Evolutionary conservation across 2,888 invertebrate species (phyloP).

Genomic region (Drosophila rubida): DNA sequence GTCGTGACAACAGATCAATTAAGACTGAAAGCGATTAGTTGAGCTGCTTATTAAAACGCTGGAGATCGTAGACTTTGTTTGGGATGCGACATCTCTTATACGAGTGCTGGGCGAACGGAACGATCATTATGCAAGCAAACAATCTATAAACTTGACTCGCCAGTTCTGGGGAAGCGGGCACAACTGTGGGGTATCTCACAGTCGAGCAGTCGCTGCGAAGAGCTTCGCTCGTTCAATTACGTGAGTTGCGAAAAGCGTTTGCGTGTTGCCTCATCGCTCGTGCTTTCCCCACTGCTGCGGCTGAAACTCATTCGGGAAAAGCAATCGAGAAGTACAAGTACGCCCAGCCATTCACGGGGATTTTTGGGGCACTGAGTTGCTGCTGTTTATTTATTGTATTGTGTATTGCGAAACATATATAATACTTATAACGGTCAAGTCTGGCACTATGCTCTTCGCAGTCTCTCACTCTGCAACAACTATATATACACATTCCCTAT

Average conservation of each 20-base stretch:
- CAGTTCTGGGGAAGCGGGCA: too few species aligned
- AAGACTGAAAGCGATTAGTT: conserved; percentile 42
- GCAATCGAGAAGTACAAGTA: neutral
- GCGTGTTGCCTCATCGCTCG: neutral
- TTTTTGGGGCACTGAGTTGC: neutral
- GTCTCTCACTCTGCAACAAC: too few species aligned
- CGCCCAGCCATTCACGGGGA: too few species aligned
- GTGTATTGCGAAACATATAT: neutral
- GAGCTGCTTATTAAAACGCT: conserved; percentile 3
- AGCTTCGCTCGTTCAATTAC: neutral
- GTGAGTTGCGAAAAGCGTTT: neutral
- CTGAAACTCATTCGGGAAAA: neutral
- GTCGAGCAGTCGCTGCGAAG: neutral
- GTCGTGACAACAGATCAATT: conserved; percentile 19
- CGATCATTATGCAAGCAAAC: conserved; percentile 12
- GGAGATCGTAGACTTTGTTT: too few species aligned
- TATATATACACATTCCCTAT: neutral
- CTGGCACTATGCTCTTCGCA: too few species aligned
- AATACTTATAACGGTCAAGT: neutral
- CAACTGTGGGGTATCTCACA: neutral
- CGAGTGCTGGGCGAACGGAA: neutral
- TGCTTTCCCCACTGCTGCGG: neutral
- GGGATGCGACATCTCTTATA: conserved; percentile 47
- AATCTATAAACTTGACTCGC: neutral
- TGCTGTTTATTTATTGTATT: conserved; percentile 1